phyloP scores from a whole-genome alignment of 2,888 invertebrate species.

The Melolontha melolontha region DNA sequence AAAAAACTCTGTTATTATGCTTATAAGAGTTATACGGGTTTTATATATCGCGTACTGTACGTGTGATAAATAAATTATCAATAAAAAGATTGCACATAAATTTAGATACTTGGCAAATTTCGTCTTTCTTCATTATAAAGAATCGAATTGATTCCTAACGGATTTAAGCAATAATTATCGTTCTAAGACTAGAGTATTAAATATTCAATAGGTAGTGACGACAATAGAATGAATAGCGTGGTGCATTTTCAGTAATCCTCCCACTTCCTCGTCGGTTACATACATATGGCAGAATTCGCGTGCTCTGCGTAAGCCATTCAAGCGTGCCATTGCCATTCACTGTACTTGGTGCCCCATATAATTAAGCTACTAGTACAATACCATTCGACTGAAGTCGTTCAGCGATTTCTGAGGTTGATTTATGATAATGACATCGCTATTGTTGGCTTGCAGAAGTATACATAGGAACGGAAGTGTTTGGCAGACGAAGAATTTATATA shows the following conservation, averaged over 20 bases:
- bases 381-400: slow-evolving; percentile 36
- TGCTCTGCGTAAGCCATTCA: slow-evolving; percentile 39
- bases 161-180: slow-evolving; percentile 10
- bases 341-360: slow-evolving; percentile 37
- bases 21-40: no score
- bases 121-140: no score
- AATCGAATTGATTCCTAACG: slow-evolving; percentile 21
- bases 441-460: slow-evolving; percentile 23
- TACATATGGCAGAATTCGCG: slow-evolving; percentile 44
- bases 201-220: slow-evolving; percentile 27
- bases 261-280: slow-evolving; percentile 49
- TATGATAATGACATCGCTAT: slow-evolving; percentile 38
- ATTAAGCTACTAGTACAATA: slow-evolving; percentile 42
- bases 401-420: slow-evolving; percentile 34
- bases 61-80: no score
- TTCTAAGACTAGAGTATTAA: slow-evolving; percentile 14
- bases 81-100: no score
- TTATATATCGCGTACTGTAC: no score
- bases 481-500: slow-evolving; percentile 11
- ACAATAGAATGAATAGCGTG: slow-evolving; percentile 35
- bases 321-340: slow-evolving; percentile 36
- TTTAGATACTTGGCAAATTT: no score
- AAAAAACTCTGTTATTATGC: no score
- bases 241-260: slow-evolving; percentile 49
- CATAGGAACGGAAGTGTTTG: slow-evolving; percentile 30